Base-by-base conservation (phyloP, 35 echinoderm and acorn worm species). In the Diadema setosum region DNA sequence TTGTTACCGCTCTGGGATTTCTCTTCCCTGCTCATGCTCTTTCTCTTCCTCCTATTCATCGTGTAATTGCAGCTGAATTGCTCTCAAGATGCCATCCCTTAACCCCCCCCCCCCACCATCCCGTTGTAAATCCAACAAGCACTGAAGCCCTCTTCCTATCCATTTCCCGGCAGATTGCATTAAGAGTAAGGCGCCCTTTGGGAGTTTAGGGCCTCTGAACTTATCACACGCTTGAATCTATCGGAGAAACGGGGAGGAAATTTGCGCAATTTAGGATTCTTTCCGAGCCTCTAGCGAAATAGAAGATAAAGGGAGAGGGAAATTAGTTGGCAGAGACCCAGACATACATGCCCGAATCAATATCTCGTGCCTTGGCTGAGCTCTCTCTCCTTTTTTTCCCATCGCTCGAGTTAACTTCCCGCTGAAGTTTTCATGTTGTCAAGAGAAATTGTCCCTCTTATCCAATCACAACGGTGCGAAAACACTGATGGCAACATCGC, bases 11-110 rank as follows among this genome's bases (percentile, higher is more conserved):
- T n/a, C n/a, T n/a, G n/a, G n/a, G n/a, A n/a, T n/a, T n/a, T n/a
- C n/a, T n/a, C n/a, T n/a, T n/a, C n/a, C n/a, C n/a, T n/a, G n/a
- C n/a, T n/a, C n/a, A n/a, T n/a, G n/a, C n/a, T n/a, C n/a, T n/a
- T n/a, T n/a, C n/a, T n/a, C n/a, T 59, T 59, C 81, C 45, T 56
- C 18, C 57, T 83, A 83, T 59, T 56, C 81, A 50, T 56, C 29
- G 20, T 14, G 34, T 33, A 50, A 56, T 35, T 16, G 39, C 2
- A 56, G 34, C 24, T 35, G 26, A 50, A 83, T 30, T 25, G 16
- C 15, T n/a, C 55, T 35, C 81, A 9, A 39, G 81, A 59, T 37
- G 26, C 1, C 8, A 24, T 11, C 27, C 32, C n/a, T n/a, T n/a
- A n/a, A n/a, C n/a, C n/a, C n/a, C n/a, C n/a, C n/a, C n/a, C n/a